Evolutionary conservation across 2,113 vertebrate species (phyloP).

Genomic region (Sprattus sprattus): DNA sequence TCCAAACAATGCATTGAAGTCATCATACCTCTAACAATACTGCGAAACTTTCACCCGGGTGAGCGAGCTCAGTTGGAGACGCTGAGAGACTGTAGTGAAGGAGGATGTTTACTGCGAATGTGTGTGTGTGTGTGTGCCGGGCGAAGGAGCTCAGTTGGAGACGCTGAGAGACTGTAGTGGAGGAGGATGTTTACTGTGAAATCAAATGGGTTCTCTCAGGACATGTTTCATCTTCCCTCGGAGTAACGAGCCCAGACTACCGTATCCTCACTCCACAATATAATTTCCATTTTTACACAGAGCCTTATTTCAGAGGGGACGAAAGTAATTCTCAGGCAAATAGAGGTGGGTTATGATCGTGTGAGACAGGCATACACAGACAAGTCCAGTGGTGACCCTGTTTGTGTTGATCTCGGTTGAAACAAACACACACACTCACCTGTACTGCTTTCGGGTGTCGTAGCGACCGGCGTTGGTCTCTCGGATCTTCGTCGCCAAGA

Average conservation of each 20-base stretch:
- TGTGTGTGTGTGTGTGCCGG: no score
- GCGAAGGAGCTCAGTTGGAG: neutral
- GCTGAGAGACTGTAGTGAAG: neutral
- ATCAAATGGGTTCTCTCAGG: neutral
- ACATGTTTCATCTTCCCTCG: neutral
- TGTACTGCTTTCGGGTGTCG: constrained; percentile 86
- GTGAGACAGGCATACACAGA: neutral
- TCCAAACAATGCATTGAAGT: neutral
- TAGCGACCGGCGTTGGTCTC: constrained; percentile 84
- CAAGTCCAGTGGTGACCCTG: neutral
- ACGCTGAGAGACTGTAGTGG: neutral
- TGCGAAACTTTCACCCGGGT: neutral
- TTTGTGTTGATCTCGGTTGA: neutral
- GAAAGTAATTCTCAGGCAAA: neutral
- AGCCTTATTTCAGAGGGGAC: neutral
- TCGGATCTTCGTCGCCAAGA: constrained; percentile 86
- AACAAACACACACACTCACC: constrained; percentile 62
- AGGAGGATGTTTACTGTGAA: neutral
- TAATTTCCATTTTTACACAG: neutral
- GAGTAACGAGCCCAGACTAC: neutral
- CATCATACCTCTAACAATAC: neutral
- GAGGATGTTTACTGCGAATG: neutral
- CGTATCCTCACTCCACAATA: neutral
- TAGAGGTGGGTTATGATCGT: neutral
- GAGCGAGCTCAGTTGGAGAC: neutral